Base-by-base conservation (phyloP, 2,113 vertebrate genomes). In the Camelus dromedarius region DNA sequence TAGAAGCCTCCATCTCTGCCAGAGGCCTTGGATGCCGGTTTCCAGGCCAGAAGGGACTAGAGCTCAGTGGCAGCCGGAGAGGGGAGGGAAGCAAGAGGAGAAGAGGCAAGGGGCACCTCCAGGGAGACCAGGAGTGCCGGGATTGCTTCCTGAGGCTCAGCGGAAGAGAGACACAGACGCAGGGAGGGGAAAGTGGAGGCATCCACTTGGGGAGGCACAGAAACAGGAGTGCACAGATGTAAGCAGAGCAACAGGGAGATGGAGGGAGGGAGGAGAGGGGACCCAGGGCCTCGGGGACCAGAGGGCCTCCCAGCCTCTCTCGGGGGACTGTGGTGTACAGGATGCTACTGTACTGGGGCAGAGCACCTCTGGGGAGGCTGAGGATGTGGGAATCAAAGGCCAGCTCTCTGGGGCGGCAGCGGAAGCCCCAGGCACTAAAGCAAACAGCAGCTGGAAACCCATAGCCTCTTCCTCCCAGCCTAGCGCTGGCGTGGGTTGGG, bases 311-410 rank as follows among this genome's bases (percentile, higher is more conserved):
- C 0, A 24, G 10, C n/a, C 12, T 24, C 66, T 85, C 93, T 83
- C 69, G 30, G 30, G 75, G 30, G 42, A 8, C 46, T 69, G 75
- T 2, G 30, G 67, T 64, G 19, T 60, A 93, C 96, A 97, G 89
- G 89, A 94, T 97, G 97, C 88, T 70, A 73, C 84, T 66, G 70
- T 42, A 48, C 54, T 0, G 50, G 73, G 73, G 83, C 35, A 28
- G 6, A n/a, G 69, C 0, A 11, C 54, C 58, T 83, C 92, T 46
- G 82, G 60, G 95, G 95, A 94, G 81, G 60, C 62, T 96, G 94
- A 97, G 79, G 89, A 80, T 96, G 96, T 96, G 95, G 91, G 93
- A 89, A 89, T 89, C 93, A 95, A 94, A 97, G 69, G 86, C 91
- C 95, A 75, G 42, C 48, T 87, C 89, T 96, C 90, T 87, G 32